A percentile compares a stretch with the other conserved stretches of the same genome.
Evolutionary conservation across 2,888 invertebrate species (phyloP).

Genomic region (Hirtodrosophila confusa): DNA sequence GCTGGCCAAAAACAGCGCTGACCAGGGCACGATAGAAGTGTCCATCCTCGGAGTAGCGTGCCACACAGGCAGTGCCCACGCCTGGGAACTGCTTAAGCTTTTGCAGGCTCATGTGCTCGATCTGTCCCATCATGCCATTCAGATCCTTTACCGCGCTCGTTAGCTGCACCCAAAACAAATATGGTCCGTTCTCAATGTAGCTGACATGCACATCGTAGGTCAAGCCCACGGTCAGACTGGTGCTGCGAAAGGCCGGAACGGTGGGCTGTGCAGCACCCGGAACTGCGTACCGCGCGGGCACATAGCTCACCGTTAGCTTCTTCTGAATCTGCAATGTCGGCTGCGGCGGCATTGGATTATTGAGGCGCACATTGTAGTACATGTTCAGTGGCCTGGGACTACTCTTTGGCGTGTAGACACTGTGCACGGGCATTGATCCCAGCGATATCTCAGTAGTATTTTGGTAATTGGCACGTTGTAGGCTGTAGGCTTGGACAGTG

Average conservation of each 20-base stretch:
- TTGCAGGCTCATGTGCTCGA: constrained; percentile 87
- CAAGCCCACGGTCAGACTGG: constrained; percentile 85
- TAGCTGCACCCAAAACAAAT: constrained; percentile 90
- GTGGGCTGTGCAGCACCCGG: constrained; percentile 36
- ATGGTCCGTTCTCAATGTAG: constrained; percentile 91
- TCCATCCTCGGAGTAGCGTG: constrained; percentile 88
- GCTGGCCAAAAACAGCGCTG: constrained; percentile 88
- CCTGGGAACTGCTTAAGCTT: constrained; percentile 88
- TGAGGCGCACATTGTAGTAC: constrained; percentile 69
- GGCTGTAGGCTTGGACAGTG: constrained; percentile 38
- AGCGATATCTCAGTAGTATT: constrained; percentile 12
- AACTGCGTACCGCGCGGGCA: constrained; percentile 55
- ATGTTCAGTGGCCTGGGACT: constrained; percentile 56
- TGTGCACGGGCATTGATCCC: constrained; percentile 22
- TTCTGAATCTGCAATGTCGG: constrained; percentile 23
- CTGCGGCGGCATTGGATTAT: constrained; percentile 51
- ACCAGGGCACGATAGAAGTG: constrained; percentile 91
- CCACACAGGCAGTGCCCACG: constrained; percentile 91
- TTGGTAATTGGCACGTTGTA: constrained; percentile 60
- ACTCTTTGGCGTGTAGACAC: constrained; percentile 51
- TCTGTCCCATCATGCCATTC: constrained; percentile 89
- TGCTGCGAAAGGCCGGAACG: constrained; percentile 81
- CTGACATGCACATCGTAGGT: constrained; percentile 90
- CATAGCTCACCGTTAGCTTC: constrained; percentile 39
- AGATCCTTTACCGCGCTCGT: constrained; percentile 87